Percentiles rank a stretch among this genome's conserved stretches.
Conservation (phyloP, 2,888 invertebrate genomes). For the Sycophila texana region DNA sequence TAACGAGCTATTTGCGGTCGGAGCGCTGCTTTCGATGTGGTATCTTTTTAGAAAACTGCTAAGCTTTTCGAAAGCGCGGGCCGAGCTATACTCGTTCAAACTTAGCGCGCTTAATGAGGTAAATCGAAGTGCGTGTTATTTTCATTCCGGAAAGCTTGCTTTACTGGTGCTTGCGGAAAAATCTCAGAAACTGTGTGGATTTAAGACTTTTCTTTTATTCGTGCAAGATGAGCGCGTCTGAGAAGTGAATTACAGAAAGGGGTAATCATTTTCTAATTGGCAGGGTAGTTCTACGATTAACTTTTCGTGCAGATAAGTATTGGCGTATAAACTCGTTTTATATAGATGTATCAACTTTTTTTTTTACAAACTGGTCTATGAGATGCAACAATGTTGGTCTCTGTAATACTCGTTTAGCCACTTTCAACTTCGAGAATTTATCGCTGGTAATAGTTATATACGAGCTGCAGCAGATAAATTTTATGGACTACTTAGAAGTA, state of each 20-base stretch:
- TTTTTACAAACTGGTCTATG: background rate
- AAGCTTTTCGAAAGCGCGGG: background rate
- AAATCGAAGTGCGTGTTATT: too few species aligned
- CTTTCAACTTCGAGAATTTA: too few species aligned
- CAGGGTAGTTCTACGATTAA: background rate
- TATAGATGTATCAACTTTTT: background rate
- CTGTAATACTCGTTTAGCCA: too few species aligned
- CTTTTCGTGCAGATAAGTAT: conserved; percentile 26
- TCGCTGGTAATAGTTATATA: too few species aligned
- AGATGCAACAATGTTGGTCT: too few species aligned
- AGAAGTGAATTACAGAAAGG: too few species aligned
- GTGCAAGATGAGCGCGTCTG: too few species aligned
- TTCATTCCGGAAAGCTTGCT: background rate
- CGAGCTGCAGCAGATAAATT: too few species aligned
- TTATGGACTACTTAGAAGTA: too few species aligned
- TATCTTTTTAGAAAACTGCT: background rate
- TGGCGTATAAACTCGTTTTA: background rate
- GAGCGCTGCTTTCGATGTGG: background rate
- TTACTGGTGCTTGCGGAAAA: background rate
- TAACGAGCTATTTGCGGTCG: background rate
- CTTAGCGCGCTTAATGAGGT: too few species aligned
- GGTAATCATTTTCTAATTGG: background rate
- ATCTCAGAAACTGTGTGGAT: background rate
- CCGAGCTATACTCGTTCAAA: too few species aligned
- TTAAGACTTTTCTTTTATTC: background rate